These are phyloP conservation scores for Buathra laborator DNA, from an alignment of 2,888 invertebrate genomes.

Conservation along the genomic window DNA sequence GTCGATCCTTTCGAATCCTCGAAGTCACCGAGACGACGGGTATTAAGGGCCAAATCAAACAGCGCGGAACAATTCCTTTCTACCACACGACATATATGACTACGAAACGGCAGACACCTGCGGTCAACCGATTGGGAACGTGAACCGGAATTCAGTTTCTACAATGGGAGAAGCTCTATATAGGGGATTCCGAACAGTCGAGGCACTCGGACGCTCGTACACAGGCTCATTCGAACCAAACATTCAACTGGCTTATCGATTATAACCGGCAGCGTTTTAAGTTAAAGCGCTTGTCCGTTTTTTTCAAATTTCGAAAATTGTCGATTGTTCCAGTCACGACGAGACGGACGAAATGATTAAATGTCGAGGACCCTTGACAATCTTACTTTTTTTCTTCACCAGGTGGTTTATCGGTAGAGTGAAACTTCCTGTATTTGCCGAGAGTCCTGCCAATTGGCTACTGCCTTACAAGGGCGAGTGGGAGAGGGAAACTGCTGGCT, in stretches of 20 bases:
- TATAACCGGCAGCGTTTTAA: not conserved
- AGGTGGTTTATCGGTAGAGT: no score
- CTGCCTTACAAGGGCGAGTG: no score
- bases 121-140: not conserved
- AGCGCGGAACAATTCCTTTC: slow-evolving; percentile 22
- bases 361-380: not conserved
- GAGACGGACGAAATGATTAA: not conserved
- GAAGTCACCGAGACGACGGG: not conserved
- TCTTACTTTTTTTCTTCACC: not conserved
- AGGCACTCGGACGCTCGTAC: not conserved
- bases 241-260: not conserved
- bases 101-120: slow-evolving; percentile 1
- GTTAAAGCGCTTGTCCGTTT: not conserved
- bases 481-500: no score
- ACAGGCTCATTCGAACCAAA: not conserved
- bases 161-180: not conserved
- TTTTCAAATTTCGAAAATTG: not conserved
- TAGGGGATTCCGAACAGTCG: not conserved
- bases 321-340: no score
- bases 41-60: slow-evolving; percentile 35
- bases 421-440: no score
- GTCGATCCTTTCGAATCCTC: slow-evolving; percentile 12
- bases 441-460: no score
- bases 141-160: not conserved
- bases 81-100: not conserved